Evolutionary conservation across 2,113 vertebrate species (phyloP).

Genomic region (Eleginops maclovinus): DNA sequence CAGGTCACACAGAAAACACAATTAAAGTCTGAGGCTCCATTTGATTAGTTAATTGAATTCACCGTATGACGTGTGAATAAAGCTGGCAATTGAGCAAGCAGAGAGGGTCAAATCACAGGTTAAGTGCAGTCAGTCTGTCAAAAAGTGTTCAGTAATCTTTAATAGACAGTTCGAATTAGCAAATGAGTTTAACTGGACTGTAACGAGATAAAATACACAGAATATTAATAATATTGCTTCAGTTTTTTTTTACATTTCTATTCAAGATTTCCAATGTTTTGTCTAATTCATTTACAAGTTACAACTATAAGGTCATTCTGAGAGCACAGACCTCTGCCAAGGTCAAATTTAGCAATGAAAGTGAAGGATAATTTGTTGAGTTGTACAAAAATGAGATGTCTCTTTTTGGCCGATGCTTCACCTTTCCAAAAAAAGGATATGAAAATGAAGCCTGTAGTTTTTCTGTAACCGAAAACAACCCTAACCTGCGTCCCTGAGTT

Average conservation of each 20-base stretch:
- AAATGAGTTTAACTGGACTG: slow-evolving; percentile 5
- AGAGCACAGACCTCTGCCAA: too few species aligned
- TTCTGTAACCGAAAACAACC: too few species aligned
- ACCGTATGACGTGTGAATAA: slow-evolving; percentile 30
- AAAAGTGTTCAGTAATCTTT: too few species aligned
- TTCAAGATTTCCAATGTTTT: not conserved
- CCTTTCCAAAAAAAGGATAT: too few species aligned
- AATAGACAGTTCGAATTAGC: slow-evolving; percentile 15
- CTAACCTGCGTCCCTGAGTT: slow-evolving; percentile 1
- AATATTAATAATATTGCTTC: not conserved
- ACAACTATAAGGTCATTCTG: not conserved
- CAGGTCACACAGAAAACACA: slow-evolving; percentile 43
- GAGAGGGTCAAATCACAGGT: slow-evolving; percentile 1
- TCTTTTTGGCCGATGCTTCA: too few species aligned
- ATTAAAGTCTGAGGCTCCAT: slow-evolving; percentile 43
- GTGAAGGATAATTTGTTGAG: too few species aligned
- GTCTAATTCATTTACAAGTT: not conserved
- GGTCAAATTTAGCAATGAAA: too few species aligned
- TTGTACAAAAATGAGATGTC: too few species aligned
- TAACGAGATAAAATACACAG: not conserved
- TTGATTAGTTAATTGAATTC: slow-evolving; percentile 66
- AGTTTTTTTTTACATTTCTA: not conserved
- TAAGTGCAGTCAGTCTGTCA: not conserved
- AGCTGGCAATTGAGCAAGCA: not conserved
- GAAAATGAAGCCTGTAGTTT: too few species aligned